Percentiles rank a stretch among this genome's conserved stretches.
phyloP scores from a whole-genome alignment of 2,797 vertebrate genomes.

The Sebastes dallii region DNA sequence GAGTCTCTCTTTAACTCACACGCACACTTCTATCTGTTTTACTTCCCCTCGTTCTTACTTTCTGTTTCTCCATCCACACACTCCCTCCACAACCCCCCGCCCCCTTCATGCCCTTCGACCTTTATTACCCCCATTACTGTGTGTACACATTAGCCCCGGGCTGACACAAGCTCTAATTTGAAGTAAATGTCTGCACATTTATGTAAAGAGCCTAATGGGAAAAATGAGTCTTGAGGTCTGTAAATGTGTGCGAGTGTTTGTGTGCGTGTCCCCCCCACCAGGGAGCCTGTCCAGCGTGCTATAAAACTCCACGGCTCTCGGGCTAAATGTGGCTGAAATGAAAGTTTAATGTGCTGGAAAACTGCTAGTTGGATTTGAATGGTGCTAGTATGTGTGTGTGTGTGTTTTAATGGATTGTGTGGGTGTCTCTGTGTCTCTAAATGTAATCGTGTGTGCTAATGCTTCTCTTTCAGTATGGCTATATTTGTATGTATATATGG shows the following conservation, averaged over 20 bases:
- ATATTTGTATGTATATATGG: not conserved
- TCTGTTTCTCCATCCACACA: not conserved
- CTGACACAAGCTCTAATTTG: slow-evolving; percentile 39
- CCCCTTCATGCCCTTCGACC: slow-evolving; percentile 8
- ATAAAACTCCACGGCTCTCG: slow-evolving; percentile 45
- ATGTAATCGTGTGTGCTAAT: slow-evolving; percentile 7
- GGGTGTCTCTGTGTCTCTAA: slow-evolving; percentile 11
- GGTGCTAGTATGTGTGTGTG: not conserved
- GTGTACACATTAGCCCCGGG: slow-evolving; percentile 25
- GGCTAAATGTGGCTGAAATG: slow-evolving; percentile 59
- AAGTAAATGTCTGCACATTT: slow-evolving; percentile 51
- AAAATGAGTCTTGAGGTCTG: slow-evolving; percentile 21
- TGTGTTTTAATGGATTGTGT: slow-evolving; percentile 36
- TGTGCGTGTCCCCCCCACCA: slow-evolving; percentile 1
- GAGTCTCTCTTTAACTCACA: not conserved
- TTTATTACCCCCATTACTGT: slow-evolving; percentile 32
- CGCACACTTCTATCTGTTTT: not conserved
- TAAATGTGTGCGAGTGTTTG: not conserved
- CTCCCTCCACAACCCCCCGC: no score
- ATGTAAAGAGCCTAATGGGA: slow-evolving; percentile 51
- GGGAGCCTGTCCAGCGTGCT: slow-evolving; percentile 44
- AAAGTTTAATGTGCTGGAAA: slow-evolving; percentile 70
- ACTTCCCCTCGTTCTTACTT: not conserved
- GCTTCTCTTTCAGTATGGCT: not conserved
- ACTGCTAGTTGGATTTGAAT: slow-evolving; percentile 37